Base-by-base conservation (phyloP, 2,888 invertebrate species). In the Seira sanloemensis region DNA sequence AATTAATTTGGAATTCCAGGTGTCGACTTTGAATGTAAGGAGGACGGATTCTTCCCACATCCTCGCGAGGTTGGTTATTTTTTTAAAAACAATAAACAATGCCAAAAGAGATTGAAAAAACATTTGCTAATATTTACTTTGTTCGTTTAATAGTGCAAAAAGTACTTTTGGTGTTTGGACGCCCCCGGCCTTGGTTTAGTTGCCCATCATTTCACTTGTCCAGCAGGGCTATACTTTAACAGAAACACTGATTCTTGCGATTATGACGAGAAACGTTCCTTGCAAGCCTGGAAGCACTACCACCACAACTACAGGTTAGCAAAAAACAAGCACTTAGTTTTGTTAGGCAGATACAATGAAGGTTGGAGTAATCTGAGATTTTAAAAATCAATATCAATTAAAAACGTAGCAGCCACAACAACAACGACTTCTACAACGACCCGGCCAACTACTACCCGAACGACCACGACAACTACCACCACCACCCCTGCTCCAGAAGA, bases 121-220 rank as follows among this genome's bases (percentile, higher is more conserved):
- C 21, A 21, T 2, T 71, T 9, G 71, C 12, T 37, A 37, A 37
- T n/a, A n/a, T 37, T 4, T 7, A 37, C 37, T 12, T 37, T 37
- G 7, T n/a, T 62, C 12, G 5, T 71, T 37, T 46, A 24, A 21
- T 24, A 76, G 21, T 83, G 83, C 68, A 83, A 97, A 91, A 97
- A 97, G 91, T 97, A 97, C 91, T 97, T 96, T 92, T 97, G 97
- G 97, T 97, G 97, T 90, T 92, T 97, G 87, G 97, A 97, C 91
- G 96, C 97, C 0, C 96, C 97, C 0, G 96, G 97, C 90, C 93
- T 97, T 19, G 97, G 97, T 86, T 95, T 97, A 71, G 96, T 97
- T 2, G 97, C 97, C 0, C 97, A 97, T 92, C 96, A 96, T 90
- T 97, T 97, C 91, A 97, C 97, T 0, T 97, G 97, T 90, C 97